Base-by-base conservation (phyloP, 2,888 invertebrate genomes). In the Pseudoips prasinana region DNA sequence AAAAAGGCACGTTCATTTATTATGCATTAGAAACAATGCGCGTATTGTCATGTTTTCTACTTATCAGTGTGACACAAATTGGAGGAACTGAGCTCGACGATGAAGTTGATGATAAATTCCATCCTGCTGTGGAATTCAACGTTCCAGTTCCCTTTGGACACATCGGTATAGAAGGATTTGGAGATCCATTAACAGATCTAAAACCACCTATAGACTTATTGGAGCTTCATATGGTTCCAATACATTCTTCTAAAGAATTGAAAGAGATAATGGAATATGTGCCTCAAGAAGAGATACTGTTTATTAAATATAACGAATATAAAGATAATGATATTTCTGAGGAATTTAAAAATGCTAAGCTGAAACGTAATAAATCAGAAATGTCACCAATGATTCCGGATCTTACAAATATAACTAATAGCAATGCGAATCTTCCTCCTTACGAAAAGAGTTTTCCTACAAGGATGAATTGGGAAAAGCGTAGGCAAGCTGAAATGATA, bases 141-240 rank as follows among this genome's bases (percentile, higher is more conserved):
- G 3, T 14, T 2, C 59, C 62, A 1, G 61, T 75, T 1, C 67
- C 73, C 1, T 77, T 76, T 36, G 68, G 70, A 10, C 70, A 74
- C 24, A 59, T 79, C n/a, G 58, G 44, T 4, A 57, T 39, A 43
- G 56, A 66, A 1, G 74, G 76, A 1, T 50, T 58, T 1, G 59
- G 48, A 36, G 70, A 74, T 10, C 48, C 55, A 0, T 29, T 26
- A 2, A 44, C 46, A 7, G 14, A 24, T 5, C 8, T 31, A 0
- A 64, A 62, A 33, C 42, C 47, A 33, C 71, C 74, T 0, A 1
- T 60, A 7, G 67, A 73, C 32, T 2, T 46, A 1, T 10, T 68
- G 14, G 68, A 71, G 31, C 8, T 66, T 1, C 8, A 27, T 7
- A 22, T 64, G 18, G 14, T 17, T 4, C 54, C 59, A 3, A 43